Percentiles rank a stretch among this genome's conserved stretches.
Evolutionary conservation across 2,888 invertebrate species (phyloP).

Genomic region (Steinernema scapterisci): DNA sequence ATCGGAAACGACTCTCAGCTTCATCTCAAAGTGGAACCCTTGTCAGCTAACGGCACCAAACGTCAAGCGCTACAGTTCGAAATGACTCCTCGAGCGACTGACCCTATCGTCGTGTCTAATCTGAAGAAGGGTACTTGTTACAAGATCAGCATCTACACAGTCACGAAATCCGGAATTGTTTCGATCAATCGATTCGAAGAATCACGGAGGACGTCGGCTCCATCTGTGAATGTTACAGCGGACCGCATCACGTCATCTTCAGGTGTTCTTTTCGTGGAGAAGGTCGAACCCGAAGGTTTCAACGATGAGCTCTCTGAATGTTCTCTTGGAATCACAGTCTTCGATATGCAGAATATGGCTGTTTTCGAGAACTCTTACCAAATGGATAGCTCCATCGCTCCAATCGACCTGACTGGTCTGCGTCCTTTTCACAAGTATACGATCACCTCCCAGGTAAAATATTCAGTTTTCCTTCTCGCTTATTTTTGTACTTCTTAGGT

Average conservation of each 20-base stretch:
- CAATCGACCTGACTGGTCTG: conserved; percentile 55
- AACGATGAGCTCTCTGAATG: conserved; percentile 48
- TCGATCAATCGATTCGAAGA: conserved; percentile 60
- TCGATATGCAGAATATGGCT: conserved; percentile 53
- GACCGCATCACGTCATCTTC: conserved; percentile 46
- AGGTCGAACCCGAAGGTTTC: conserved; percentile 4
- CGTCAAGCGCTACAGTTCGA: conserved; percentile 47
- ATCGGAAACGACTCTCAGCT: conserved; percentile 60
- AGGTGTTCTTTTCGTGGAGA: conserved; percentile 29
- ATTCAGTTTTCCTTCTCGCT: not conserved
- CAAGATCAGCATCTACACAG: conserved; percentile 64
- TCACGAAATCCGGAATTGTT: conserved; percentile 65
- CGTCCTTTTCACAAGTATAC: conserved; percentile 63
- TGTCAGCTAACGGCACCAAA: conserved; percentile 33
- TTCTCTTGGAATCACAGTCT: conserved; percentile 53
- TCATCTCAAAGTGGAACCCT: conserved; percentile 55
- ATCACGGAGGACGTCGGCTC: conserved; percentile 55
- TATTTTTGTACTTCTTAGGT: conserved; percentile 34
- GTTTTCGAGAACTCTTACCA: conserved; percentile 50
- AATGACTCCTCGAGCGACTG: conserved; percentile 42
- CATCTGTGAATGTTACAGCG: conserved; percentile 55
- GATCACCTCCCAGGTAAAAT: conserved; percentile 55
- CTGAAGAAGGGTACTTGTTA: conserved; percentile 61
- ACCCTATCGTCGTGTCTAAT: conserved; percentile 42
- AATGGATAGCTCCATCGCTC: conserved; percentile 27